Evolutionary conservation across 2,113 vertebrate genomes (phyloP).

Genomic region (Takifugu bimaculatus): DNA sequence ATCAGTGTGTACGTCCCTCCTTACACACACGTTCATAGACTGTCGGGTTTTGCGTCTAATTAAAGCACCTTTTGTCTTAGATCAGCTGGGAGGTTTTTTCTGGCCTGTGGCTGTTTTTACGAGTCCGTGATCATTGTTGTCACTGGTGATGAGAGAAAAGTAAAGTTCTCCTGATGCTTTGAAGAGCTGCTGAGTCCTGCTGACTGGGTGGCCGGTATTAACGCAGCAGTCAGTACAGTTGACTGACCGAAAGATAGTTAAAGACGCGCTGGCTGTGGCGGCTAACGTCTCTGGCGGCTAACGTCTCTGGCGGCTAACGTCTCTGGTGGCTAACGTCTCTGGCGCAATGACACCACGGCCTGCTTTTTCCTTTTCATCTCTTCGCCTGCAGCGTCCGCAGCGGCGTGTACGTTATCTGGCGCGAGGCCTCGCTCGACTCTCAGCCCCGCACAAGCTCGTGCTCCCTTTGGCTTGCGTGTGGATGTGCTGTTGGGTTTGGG

Average conservation of each 20-base stretch:
- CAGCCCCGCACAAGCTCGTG: conserved; percentile 31
- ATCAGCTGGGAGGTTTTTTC: conserved; percentile 64
- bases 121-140: conserved; percentile 32
- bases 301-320: too few species aligned
- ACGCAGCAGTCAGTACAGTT: conserved; percentile 6
- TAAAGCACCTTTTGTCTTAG: conserved; percentile 69
- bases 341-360: background rate
- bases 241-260: conserved; percentile 47
- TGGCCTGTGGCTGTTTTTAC: conserved; percentile 61
- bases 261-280: too few species aligned
- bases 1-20: too few species aligned
- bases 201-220: conserved; percentile 17
- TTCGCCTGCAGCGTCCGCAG: conserved; percentile 53
- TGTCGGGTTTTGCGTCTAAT: too few species aligned
- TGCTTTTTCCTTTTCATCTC: conserved; percentile 49
- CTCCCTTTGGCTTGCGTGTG: conserved; percentile 32
- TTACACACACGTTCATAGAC: too few species aligned
- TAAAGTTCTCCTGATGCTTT: conserved; percentile 1
- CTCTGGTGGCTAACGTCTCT: too few species aligned
- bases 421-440: conserved; percentile 37
- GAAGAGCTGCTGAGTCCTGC: conserved; percentile 14
- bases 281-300: conserved; percentile 13
- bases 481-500: conserved; percentile 42
- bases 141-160: conserved; percentile 18
- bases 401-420: conserved; percentile 49